A percentile compares a stretch with the other conserved stretches of the same genome.
phyloP scores from a whole-genome alignment of 2,113 vertebrate species.

The Megalops atlanticus region DNA sequence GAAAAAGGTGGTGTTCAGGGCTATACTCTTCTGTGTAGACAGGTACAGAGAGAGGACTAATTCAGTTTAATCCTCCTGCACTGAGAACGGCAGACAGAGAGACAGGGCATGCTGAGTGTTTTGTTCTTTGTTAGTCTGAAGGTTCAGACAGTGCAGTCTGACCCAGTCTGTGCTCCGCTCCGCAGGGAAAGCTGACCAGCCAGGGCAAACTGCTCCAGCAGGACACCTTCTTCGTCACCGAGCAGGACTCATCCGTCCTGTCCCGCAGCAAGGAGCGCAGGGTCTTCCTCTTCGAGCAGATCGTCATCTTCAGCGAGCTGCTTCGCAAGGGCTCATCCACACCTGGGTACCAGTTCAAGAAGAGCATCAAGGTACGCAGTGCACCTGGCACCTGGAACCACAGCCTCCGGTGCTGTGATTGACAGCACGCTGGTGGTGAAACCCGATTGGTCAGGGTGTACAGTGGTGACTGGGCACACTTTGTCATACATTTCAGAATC shows the following conservation, averaged over 20 bases:
- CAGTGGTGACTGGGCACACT: too few relatives aligned
- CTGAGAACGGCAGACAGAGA: not conserved
- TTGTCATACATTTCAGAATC: too few relatives aligned
- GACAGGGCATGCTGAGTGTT: too few relatives aligned
- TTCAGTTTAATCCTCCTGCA: not conserved
- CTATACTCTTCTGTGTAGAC: too few relatives aligned
- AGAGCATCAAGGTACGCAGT: conserved; percentile 90
- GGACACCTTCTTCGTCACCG: conserved; percentile 93
- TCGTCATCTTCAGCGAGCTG: conserved; percentile 97
- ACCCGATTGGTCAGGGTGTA: too few relatives aligned
- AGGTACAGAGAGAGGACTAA: not conserved
- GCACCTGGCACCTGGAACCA: too few relatives aligned
- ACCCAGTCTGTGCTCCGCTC: conserved; percentile 22
- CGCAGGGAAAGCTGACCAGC: conserved; percentile 89
- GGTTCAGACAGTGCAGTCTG: too few relatives aligned
- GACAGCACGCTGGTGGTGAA: too few relatives aligned
- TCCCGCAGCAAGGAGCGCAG: conserved; percentile 92
- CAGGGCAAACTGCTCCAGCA: conserved; percentile 97
- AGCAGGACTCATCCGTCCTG: conserved; percentile 86
- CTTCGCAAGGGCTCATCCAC: conserved; percentile 92
- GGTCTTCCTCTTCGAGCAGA: conserved; percentile 97
- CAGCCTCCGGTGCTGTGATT: too few relatives aligned
- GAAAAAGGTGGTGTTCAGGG: too few relatives aligned
- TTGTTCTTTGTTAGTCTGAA: too few relatives aligned
- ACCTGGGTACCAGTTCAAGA: conserved; percentile 94